Evolutionary conservation across 2,797 vertebrate species (phyloP), one percentile per base, ranked within the genome.

Genomic region (Microchirus variegatus): DNA sequence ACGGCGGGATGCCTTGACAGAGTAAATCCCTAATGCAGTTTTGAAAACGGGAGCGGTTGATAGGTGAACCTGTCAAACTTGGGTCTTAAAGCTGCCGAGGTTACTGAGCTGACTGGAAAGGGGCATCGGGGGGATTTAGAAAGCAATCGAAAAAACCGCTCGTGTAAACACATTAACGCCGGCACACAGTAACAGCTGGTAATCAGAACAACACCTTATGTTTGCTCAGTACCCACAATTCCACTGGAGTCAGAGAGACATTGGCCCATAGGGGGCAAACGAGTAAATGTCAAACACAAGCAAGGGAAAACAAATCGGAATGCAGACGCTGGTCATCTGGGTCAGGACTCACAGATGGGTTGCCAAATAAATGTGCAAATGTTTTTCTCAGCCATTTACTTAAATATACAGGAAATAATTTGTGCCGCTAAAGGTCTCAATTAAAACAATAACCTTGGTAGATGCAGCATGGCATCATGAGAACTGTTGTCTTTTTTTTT

Each of bases 171-270:
- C 35, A 36, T n/a, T 18, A 14, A 35, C 38, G 17, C 51, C 16
- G 5, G 0, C 22, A 17, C 45, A n/a, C 58, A n/a, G 58, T 5
- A 42, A 57, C 62, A 67, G 13, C 67, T 81, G 65, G 71, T 52
- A 44, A 42, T 0, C 40, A 64, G 67, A 76, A 53, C 74, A 74
- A 56, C 70, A 63, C 69, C 71, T 73, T 63, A 47, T 80, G 79
- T 85, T 89, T 90, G 77, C 71, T 86, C 71, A 84, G 86, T 86
- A 85, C 75, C 73, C 63, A 77, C 73, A 80, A 83, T 81, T 70
- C 77, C 71, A 58, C 59, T 49, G 68, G 9, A 63, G 77, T 84
- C 70, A 71, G 53, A 67, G 50, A 51, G 40, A 60, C 70, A 80
- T 53, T 49, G 22, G 57, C 60, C 62, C 52, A 58, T 46, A 6